Evolutionary conservation across 2,113 vertebrate species (phyloP).

Genomic region (Galeopterus variegatus): DNA sequence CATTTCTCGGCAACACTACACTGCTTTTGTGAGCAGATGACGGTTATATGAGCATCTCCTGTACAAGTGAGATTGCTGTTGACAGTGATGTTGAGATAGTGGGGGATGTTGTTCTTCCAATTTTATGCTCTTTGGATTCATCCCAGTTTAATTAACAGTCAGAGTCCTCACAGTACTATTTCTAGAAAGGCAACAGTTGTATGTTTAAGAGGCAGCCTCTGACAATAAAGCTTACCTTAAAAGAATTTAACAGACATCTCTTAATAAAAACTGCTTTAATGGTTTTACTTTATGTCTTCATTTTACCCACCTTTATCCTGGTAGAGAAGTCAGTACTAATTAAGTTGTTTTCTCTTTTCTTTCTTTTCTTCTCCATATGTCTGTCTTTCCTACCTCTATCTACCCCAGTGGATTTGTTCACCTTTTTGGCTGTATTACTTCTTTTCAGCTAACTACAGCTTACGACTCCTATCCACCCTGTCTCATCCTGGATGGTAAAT

Average conservation of each 20-base stretch:
- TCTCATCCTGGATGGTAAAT: not conserved
- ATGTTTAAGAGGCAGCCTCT: not conserved
- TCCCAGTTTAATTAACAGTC: slow-evolving; percentile 1
- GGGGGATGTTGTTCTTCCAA: not conserved
- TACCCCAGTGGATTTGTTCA: not conserved
- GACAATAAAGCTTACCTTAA: not conserved
- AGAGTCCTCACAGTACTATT: not conserved
- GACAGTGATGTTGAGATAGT: too few species aligned
- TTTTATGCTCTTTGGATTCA: not conserved
- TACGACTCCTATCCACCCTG: not conserved
- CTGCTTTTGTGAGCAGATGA: not conserved
- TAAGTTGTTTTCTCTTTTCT: not conserved
- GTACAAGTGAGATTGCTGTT: fast-evolving
- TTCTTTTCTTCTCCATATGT: not conserved
- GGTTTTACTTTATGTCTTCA: not conserved
- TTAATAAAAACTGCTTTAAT: slow-evolving; percentile 12
- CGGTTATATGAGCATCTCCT: not conserved
- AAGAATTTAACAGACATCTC: not conserved
- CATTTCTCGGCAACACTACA: not conserved
- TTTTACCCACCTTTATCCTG: not conserved
- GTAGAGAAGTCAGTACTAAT: not conserved
- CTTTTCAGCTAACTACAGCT: not conserved
- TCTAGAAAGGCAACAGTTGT: not conserved
- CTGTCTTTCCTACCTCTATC: not conserved
- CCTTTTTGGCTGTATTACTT: not conserved